Conservation (phyloP, 1,140 invertebrate genomes). For the Leptinotarsa undecemlineata region DNA sequence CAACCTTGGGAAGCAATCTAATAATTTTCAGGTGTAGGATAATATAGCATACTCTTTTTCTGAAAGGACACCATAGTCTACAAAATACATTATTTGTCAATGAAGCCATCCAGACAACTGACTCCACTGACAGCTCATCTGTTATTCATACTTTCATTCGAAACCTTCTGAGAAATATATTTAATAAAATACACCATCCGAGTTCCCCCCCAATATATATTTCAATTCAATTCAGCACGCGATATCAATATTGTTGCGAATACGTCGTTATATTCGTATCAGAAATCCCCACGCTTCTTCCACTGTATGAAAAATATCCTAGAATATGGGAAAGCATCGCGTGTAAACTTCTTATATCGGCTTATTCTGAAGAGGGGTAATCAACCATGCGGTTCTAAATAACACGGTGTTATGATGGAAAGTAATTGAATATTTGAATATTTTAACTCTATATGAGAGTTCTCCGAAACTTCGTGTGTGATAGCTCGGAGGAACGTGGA, state of each 20-base stretch:
- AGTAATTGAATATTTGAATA: conserved; percentile 22
- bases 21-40: too few species aligned
- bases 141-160: too few species aligned
- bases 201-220: too few species aligned
- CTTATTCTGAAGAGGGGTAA: conserved; percentile 21
- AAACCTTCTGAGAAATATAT: too few species aligned
- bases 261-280: not conserved
- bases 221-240: not conserved
- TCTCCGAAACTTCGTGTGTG: not conserved
- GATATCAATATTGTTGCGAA: not conserved
- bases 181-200: too few species aligned
- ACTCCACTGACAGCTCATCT: conserved; percentile 13
- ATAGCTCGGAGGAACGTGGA: not conserved
- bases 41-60: too few species aligned
- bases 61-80: too few species aligned
- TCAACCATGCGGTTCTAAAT: conserved; percentile 21
- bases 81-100: not conserved
- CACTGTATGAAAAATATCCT: conserved; percentile 14
- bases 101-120: not conserved
- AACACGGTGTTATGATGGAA: conserved; percentile 21
- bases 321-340: conserved; percentile 16
- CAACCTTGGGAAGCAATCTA: too few species aligned
- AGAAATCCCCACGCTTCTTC: conserved; percentile 18
- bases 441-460: conserved; percentile 9
- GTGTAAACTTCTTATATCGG: conserved; percentile 16